Conservation (phyloP, 2,888 invertebrate species). For the Drosophila parthenogenetica region DNA sequence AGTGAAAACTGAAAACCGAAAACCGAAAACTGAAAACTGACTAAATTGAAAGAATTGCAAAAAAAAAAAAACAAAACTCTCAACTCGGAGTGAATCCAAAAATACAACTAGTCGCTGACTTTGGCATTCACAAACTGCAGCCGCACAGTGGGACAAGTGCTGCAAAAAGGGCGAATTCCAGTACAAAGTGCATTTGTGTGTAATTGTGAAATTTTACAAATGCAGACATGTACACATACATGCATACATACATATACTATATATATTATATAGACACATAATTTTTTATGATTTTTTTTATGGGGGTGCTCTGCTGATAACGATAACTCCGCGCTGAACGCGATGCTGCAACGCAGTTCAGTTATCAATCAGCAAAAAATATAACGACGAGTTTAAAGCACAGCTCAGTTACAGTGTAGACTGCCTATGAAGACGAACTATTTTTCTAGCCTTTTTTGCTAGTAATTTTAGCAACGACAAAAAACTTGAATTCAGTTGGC, state of each 20-base stretch:
- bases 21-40: conserved; percentile 22
- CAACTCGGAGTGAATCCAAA: conserved; percentile 41
- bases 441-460: too few species aligned
- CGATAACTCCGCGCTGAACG: background rate
- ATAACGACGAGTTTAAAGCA: conserved; percentile 26
- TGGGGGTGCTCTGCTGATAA: conserved; percentile 28
- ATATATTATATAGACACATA: too few species aligned
- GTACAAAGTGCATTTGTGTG: background rate
- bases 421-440: too few species aligned
- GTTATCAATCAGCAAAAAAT: conserved; percentile 22
- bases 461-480: too few species aligned
- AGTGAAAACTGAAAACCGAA: conserved; percentile 32
- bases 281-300: too few species aligned
- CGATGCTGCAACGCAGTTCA: conserved; percentile 12
- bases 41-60: conserved; percentile 31
- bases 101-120: conserved; percentile 44
- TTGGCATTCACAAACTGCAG: conserved; percentile 20
- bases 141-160: conserved; percentile 38
- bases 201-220: conserved; percentile 2
- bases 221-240: background rate
- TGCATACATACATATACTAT: background rate
- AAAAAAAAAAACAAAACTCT: conserved; percentile 18
- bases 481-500: too few species aligned
- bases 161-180: background rate
- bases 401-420: background rate